Evolutionary conservation across 2,888 invertebrate species (phyloP).

Genomic region (Eupithecia insigniata): DNA sequence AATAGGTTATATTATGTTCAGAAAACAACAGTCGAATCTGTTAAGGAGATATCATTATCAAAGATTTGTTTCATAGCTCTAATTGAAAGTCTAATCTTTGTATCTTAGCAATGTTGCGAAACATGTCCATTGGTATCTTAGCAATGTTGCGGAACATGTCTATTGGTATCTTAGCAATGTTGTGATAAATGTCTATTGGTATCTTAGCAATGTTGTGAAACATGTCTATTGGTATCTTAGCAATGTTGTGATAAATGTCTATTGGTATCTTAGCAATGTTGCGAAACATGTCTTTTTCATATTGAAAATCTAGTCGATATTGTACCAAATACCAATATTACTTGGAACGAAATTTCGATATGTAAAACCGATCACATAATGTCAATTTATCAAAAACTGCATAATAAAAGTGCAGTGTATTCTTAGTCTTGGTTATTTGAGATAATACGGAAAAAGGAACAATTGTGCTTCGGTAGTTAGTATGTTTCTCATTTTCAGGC

Average conservation of each 20-base stretch:
- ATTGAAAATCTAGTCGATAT: slow-evolving; percentile 41
- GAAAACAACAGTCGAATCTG: background rate
- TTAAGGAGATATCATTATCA: background rate
- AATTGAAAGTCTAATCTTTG: slow-evolving; percentile 5
- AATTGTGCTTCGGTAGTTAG: background rate
- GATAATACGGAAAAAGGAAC: background rate
- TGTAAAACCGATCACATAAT: background rate
- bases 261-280: too few species aligned
- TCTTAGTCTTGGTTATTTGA: background rate
- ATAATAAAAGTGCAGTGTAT: background rate
- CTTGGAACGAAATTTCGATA: slow-evolving; percentile 6
- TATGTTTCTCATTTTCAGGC: background rate
- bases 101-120: slow-evolving; percentile 14
- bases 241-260: too few species aligned
- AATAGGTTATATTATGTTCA: background rate
- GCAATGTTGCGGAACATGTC: too few species aligned
- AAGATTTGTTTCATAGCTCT: slow-evolving; percentile 5
- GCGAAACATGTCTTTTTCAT: slow-evolving; percentile 6
- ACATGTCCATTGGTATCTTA: slow-evolving; percentile 1
- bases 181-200: too few species aligned
- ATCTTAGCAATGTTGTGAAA: too few species aligned
- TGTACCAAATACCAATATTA: slow-evolving; percentile 36
- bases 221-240: too few species aligned
- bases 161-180: too few species aligned
- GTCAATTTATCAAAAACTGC: background rate